Evolutionary conservation across 2,888 invertebrate genomes (phyloP).

Genomic region (Nemotelus pantherinus): DNA sequence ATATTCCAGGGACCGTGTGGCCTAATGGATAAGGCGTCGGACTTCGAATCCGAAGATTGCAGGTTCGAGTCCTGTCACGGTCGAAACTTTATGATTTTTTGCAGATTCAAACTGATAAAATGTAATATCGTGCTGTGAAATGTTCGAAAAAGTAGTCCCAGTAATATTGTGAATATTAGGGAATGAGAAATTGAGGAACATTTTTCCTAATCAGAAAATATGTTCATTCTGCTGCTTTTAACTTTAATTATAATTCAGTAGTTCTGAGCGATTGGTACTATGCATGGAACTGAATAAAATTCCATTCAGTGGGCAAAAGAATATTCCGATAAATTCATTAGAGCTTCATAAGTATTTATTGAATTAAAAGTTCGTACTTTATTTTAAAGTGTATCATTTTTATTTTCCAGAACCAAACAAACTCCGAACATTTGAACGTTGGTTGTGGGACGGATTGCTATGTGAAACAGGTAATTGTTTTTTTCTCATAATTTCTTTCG

Average conservation of each 20-base stretch:
- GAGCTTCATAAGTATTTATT: too few relatives aligned
- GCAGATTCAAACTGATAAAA: neutral
- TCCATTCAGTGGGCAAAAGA: too few relatives aligned
- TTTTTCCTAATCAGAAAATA: too few relatives aligned
- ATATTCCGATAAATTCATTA: too few relatives aligned
- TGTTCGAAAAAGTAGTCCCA: too few relatives aligned
- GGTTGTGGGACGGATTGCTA: constrained; percentile 77
- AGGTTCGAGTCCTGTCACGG: constrained; percentile 66
- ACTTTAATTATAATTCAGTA: too few relatives aligned
- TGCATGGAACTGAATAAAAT: too few relatives aligned
- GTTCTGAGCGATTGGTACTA: too few relatives aligned
- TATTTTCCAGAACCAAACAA: constrained; percentile 73
- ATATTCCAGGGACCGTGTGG: constrained; percentile 59
- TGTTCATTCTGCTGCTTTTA: neutral
- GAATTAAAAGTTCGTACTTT: too few relatives aligned
- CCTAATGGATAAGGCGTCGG: constrained; percentile 66
- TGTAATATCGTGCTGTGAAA: too few relatives aligned
- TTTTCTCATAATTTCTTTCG: neutral
- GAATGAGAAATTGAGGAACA: too few relatives aligned
- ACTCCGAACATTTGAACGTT: constrained; percentile 59
- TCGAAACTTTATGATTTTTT: constrained; percentile 55
- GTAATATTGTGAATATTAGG: too few relatives aligned
- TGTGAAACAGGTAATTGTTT: constrained; percentile 72
- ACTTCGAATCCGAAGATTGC: constrained; percentile 66
- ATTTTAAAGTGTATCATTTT: neutral